Evolutionary conservation across 1,140 invertebrate species (phyloP).

Genomic region (Mizuhopecten yessoensis): DNA sequence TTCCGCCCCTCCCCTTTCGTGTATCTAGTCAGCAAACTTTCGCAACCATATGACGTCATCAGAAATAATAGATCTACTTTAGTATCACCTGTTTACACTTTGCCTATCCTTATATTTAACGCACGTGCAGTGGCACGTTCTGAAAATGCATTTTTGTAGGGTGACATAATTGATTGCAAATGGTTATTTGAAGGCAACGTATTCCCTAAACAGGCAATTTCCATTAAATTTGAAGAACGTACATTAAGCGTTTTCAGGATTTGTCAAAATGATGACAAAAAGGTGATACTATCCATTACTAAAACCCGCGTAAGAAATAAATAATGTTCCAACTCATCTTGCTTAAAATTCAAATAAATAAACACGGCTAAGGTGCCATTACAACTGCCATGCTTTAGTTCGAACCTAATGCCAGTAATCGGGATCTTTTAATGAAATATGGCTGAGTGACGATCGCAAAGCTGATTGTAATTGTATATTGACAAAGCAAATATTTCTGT

Average conservation of each 20-base stretch:
- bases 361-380: background rate
- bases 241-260: slow-evolving; percentile 12
- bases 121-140: background rate
- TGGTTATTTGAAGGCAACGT: slow-evolving; percentile 1
- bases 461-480: slow-evolving; percentile 7
- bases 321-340: slow-evolving; percentile 34
- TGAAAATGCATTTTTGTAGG: background rate
- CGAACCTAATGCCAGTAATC: background rate
- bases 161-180: background rate
- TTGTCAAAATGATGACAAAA: background rate
- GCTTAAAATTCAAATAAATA: slow-evolving; percentile 36
- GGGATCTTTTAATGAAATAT: slow-evolving; percentile 1
- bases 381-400: background rate
- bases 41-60: background rate
- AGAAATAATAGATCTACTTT: background rate
- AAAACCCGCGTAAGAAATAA: background rate
- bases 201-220: background rate
- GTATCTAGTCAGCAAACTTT: background rate
- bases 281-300: background rate
- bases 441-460: background rate
- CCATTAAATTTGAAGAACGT: background rate
- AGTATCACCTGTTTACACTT: background rate
- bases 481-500: background rate
- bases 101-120: background rate
- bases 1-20: background rate